Percentiles rank a stretch among this genome's conserved stretches.
Conservation (phyloP, 1,140 invertebrate genomes). For the Nebria ingens region DNA sequence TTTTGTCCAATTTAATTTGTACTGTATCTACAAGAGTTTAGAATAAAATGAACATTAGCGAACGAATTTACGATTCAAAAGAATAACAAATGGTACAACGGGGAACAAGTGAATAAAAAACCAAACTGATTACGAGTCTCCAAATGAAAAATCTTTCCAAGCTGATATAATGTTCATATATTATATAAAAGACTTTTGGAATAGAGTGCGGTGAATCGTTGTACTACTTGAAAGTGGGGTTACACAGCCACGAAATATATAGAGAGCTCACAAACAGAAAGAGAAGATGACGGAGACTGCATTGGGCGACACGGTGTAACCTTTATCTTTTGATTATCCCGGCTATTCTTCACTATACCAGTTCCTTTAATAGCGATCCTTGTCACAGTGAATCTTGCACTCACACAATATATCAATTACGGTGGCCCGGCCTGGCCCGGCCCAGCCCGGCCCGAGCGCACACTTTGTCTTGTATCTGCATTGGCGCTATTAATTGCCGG, state of each 20-base stretch:
- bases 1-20: too few species aligned
- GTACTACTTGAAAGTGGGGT: too few species aligned
- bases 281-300: too few species aligned
- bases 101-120: slow-evolving; percentile 7
- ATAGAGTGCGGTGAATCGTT: too few species aligned
- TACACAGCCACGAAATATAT: too few species aligned
- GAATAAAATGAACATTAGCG: neutral
- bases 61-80: neutral
- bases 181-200: neutral
- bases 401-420: slow-evolving; percentile 3
- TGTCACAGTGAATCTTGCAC: neutral
- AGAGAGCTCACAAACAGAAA: too few species aligned
- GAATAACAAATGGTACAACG: slow-evolving; percentile 4
- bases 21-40: too few species aligned
- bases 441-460: neutral
- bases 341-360: neutral
- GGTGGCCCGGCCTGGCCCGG: too few species aligned
- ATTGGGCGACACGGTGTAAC: slow-evolving; percentile 1
- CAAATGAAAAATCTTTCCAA: slow-evolving; percentile 6
- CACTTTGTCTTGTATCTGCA: neutral
- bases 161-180: slow-evolving; percentile 8
- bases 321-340: slow-evolving; percentile 8
- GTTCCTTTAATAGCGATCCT: slow-evolving; percentile 5
- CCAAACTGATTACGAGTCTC: neutral
- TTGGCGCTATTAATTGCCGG: neutral